Percentiles rank a stretch among this genome's conserved stretches.
These are phyloP conservation scores for Heterodera schachtii DNA, from an alignment of 1,140 invertebrate genomes.

Conservation along the genomic window DNA sequence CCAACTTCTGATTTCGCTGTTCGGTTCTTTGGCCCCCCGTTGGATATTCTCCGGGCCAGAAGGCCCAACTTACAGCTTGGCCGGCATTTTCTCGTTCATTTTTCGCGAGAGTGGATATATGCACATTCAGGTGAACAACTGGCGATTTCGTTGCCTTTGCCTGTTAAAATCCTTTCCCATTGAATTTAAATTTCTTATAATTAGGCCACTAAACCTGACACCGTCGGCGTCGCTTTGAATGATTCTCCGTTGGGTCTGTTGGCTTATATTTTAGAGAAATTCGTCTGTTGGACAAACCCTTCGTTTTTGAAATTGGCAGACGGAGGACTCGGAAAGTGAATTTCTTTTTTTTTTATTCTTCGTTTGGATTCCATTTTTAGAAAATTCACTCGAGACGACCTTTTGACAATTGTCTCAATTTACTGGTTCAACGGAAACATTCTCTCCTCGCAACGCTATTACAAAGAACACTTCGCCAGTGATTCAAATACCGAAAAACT, in stretches of 20 bases:
- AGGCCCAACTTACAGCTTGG: constrained; percentile 69
- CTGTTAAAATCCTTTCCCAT: too few relatives aligned
- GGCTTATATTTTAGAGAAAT: constrained; percentile 83
- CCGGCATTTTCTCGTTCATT: constrained; percentile 67
- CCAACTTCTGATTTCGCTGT: constrained; percentile 7
- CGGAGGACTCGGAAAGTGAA: constrained; percentile 67
- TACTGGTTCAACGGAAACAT: constrained; percentile 74
- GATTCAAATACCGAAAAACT: not conserved
- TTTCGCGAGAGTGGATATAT: constrained; percentile 79
- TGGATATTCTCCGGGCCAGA: constrained; percentile 69
- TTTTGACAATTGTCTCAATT: constrained; percentile 85
- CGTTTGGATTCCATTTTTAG: constrained; percentile 68
- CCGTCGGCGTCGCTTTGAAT: constrained; percentile 71
- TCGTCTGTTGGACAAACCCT: constrained; percentile 76
- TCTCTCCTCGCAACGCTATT: constrained; percentile 40
- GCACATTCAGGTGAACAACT: constrained; percentile 71
- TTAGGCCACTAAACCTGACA: constrained; percentile 73
- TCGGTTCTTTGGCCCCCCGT: constrained; percentile 58
- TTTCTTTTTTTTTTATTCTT: not conserved
- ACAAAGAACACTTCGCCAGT: constrained; percentile 41
- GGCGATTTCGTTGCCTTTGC: too few relatives aligned
- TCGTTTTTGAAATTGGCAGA: constrained; percentile 69
- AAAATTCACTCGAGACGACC: constrained; percentile 74
- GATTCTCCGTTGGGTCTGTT: constrained; percentile 76
- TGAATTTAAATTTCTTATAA: constrained; percentile 1